Evolutionary conservation across 1,140 invertebrate genomes (phyloP), one percentile per base, ranked within the genome.

Genomic region (Brachionus rubens): DNA sequence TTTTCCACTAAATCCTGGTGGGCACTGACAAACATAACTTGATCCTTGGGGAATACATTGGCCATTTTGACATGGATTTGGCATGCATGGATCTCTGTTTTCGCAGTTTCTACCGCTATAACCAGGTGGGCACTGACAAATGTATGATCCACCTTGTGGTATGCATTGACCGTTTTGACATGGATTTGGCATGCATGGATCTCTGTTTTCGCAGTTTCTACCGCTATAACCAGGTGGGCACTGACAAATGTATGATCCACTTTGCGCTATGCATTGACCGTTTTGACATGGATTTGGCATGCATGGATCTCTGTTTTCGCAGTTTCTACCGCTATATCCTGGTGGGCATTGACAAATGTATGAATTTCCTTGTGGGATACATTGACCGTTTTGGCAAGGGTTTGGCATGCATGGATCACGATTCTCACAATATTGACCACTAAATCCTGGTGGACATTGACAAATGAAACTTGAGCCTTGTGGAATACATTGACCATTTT

Each of bases 91-190:
- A 41, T 75, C 70, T 3, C 59, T 46, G 4, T 47, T 77, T 40
- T 79, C 79, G 77, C 80, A 81, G 5, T 77, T 65, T 36, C 47
- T 40, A 7, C 80, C 80, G 12, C 76, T 79, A 26, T 48, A 65
- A 19, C 70, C 75, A 3, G 56, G 10, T 9, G 52, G 72, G 30
- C 77, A 78, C 9, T 65, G n/a, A 54, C 77, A 78, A 26, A 76
- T 26, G 30, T 26, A 75, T n/a, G 14, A 16, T 41, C 54, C 54
- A 2, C 16, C 46, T 19, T 75, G 70, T 0, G n/a, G n/a, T 6
- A 52, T 43, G n/a, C 70, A 75, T 75, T 75, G 70, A 1, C 70
- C 70, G 10, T 52, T 75, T 56, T 6, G 5, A 16, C 67, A 72
- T 26, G 67, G 67, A 46, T 48, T 72, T 43, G 46, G 48, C 7